A percentile compares a stretch with the other conserved stretches of the same genome.
Conservation (phyloP, 2,888 invertebrate species). For the Carcina quercana region DNA sequence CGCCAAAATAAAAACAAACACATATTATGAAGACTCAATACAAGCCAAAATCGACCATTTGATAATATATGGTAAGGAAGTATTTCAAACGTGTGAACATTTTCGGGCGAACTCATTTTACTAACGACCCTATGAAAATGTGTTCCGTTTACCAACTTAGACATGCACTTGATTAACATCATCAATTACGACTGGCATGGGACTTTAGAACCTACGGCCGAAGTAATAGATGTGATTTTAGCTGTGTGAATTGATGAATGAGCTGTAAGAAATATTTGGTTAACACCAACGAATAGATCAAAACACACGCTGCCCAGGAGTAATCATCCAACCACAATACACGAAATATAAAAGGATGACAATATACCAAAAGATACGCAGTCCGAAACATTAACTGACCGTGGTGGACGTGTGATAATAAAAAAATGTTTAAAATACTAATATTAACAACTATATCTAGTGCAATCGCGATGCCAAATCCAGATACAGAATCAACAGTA, state of each 20-base stretch:
- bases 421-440: slow-evolving; percentile 35
- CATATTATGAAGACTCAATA: slow-evolving; percentile 6
- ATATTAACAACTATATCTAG: slow-evolving; percentile 22
- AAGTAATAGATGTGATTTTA: slow-evolving; percentile 12
- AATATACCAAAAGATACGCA: slow-evolving; percentile 31
- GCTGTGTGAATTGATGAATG: slow-evolving; percentile 3
- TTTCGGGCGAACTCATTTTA: slow-evolving; percentile 21
- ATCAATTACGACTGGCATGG: slow-evolving; percentile 8
- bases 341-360: slow-evolving; percentile 53
- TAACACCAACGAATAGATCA: slow-evolving; percentile 19
- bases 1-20: slow-evolving; percentile 21
- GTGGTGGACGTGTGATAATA: slow-evolving; percentile 27
- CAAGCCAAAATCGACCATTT: slow-evolving; percentile 22
- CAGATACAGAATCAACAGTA: slow-evolving; percentile 25
- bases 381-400: slow-evolving; percentile 22
- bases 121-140: slow-evolving; percentile 38
- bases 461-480: slow-evolving; percentile 34
- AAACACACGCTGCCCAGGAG: slow-evolving; percentile 33
- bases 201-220: slow-evolving; percentile 19
- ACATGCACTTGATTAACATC: slow-evolving; percentile 9
- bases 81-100: slow-evolving; percentile 12
- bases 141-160: slow-evolving; percentile 21
- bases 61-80: slow-evolving; percentile 13
- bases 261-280: slow-evolving; percentile 16
- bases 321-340: slow-evolving; percentile 47